Conservation (phyloP, 2,113 vertebrate genomes). For the Thryonomys swinderianus region DNA sequence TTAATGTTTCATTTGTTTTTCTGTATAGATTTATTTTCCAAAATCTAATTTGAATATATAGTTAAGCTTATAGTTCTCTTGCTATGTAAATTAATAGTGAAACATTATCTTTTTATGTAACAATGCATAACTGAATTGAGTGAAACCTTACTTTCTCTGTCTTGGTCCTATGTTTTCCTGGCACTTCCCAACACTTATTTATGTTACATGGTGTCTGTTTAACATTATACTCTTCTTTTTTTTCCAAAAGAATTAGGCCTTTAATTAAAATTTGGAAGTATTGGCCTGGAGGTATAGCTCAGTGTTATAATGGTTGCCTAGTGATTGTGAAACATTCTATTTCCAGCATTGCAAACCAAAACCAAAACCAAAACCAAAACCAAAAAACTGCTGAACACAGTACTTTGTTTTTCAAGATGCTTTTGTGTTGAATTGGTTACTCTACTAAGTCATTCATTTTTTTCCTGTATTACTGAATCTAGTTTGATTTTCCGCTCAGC, state of each 20-base stretch:
- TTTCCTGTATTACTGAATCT: background rate
- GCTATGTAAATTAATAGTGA: conserved; percentile 21
- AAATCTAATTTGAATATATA: background rate
- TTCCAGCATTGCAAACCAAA: background rate
- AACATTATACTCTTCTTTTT: conserved; percentile 16
- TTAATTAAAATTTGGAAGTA: background rate
- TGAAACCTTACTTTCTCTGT: background rate
- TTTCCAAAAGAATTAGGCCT: background rate
- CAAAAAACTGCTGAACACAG: conserved; percentile 4
- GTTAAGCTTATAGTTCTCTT: background rate
- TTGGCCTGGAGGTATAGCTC: background rate
- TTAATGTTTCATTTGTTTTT: conserved; percentile 10
- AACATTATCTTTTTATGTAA: background rate
- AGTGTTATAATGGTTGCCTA: background rate
- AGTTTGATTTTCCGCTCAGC: background rate
- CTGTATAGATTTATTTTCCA: background rate
- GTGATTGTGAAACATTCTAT: background rate
- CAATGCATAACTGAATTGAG: background rate
- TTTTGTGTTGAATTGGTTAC: conserved; percentile 7
- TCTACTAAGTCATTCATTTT: background rate
- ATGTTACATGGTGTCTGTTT: background rate
- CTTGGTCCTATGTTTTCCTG: background rate
- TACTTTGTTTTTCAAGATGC: background rate
- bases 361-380: background rate
- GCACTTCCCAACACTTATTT: background rate